Conservation (phyloP, 2,888 invertebrate genomes). For the Andrena minutula region DNA sequence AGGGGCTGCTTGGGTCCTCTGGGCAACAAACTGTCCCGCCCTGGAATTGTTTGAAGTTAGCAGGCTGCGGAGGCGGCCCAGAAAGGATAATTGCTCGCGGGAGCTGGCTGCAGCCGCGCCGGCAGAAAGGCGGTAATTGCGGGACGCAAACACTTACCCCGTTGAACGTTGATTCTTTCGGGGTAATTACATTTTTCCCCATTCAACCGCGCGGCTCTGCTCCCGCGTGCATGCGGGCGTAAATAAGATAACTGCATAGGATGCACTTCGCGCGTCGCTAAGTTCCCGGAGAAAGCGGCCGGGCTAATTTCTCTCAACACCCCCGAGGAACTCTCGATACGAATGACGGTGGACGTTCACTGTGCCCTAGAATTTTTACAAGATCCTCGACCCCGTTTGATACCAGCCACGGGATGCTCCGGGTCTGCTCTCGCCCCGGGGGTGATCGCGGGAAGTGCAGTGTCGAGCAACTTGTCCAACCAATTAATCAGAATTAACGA, state of each 20-base stretch:
- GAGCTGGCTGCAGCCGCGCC: constrained; percentile 27
- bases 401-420: no score
- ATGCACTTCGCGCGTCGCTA: constrained; percentile 40
- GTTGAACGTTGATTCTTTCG: constrained; percentile 34
- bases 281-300: not conserved
- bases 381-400: not conserved
- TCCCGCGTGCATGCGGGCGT: constrained; percentile 5
- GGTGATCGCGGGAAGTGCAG: not conserved
- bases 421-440: not conserved
- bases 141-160: constrained; percentile 49
- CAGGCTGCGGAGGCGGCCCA: constrained; percentile 3
- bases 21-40: no score
- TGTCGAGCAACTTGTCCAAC: constrained; percentile 13
- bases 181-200: constrained; percentile 41
- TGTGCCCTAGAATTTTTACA: not conserved
- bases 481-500: constrained; percentile 25
- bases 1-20: no score
- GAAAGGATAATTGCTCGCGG: constrained; percentile 60
- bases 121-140: constrained; percentile 39
- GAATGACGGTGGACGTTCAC: constrained; percentile 3
- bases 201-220: constrained; percentile 28
- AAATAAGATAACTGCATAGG: constrained; percentile 44
- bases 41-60: no score
- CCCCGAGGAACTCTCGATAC: not conserved
- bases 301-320: not conserved